Conservation (phyloP, 2,797 vertebrate genomes). For the Anolis apletophallus region DNA sequence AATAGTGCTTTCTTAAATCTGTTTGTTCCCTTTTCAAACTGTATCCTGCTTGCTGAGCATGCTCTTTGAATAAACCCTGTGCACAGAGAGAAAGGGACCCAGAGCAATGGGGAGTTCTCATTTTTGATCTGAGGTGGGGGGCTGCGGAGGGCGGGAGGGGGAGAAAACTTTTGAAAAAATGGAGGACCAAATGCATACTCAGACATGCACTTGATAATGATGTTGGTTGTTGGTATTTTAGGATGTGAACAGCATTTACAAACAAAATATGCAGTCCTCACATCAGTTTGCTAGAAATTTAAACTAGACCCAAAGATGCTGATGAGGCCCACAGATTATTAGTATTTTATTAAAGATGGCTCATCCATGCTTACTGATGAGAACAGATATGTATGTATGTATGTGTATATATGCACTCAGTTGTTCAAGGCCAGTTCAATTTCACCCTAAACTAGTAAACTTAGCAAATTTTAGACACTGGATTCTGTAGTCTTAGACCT, state of each 20-base stretch:
- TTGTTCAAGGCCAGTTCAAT: neutral
- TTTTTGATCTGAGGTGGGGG: conserved; percentile 18
- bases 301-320: no score
- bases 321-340: neutral
- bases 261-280: neutral
- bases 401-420: neutral
- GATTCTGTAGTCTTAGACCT: neutral
- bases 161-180: neutral
- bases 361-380: neutral
- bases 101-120: conserved; percentile 32
- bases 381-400: no score
- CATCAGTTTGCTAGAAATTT: no score
- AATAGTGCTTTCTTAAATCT: conserved; percentile 70
- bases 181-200: neutral
- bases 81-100: neutral
- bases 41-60: conserved; percentile 38
- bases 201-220: neutral
- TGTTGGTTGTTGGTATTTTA: neutral
- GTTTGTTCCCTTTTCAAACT: conserved; percentile 61
- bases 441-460: neutral
- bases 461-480: neutral
- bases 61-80: conserved; percentile 14
- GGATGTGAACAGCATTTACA: neutral
- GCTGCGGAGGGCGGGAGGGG: no score
- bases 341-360: neutral